Conservation (phyloP, 2,113 vertebrate genomes). For the Hippocampus zosterae region DNA sequence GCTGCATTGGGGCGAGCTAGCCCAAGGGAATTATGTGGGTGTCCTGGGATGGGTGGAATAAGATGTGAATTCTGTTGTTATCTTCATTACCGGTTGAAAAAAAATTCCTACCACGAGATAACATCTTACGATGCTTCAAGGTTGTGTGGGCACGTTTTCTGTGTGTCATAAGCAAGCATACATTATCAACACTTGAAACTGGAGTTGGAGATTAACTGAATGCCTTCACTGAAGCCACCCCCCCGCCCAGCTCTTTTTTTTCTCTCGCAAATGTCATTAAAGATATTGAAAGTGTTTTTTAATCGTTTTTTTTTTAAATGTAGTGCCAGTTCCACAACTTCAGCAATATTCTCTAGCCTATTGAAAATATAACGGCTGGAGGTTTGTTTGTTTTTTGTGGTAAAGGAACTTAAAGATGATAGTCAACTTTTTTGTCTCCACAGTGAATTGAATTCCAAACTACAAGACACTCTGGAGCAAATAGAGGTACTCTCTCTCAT, state of each 20-base stretch:
- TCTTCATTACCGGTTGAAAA: conserved; percentile 25
- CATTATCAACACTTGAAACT: not conserved
- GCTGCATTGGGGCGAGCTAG: not conserved
- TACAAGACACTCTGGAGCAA: conserved; percentile 97
- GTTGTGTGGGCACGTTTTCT: conserved; percentile 13
- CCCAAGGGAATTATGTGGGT: conserved; percentile 34
- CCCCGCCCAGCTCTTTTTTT: too few relatives aligned
- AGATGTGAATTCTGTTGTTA: conserved; percentile 16
- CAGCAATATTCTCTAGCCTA: too few relatives aligned
- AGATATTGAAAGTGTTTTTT: too few relatives aligned
- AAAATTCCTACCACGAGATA: conserved; percentile 6
- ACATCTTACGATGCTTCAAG: conserved; percentile 2
- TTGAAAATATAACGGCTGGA: not conserved
- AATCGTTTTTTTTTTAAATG: too few relatives aligned
- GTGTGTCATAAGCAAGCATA: not conserved
- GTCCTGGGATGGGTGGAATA: conserved; percentile 38
- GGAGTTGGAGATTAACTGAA: not conserved
- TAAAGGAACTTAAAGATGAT: conserved; percentile 3
- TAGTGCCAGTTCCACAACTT: too few relatives aligned
- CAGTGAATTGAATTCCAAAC: conserved; percentile 96
- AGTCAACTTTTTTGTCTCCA: conserved; percentile 17
- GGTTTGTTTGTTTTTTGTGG: not conserved
- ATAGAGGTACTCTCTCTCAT: conserved; percentile 82
- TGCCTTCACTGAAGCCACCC: too few relatives aligned
- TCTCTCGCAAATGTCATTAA: too few relatives aligned